Conservation (phyloP, 2,888 invertebrate genomes). For the Seira musarum region DNA sequence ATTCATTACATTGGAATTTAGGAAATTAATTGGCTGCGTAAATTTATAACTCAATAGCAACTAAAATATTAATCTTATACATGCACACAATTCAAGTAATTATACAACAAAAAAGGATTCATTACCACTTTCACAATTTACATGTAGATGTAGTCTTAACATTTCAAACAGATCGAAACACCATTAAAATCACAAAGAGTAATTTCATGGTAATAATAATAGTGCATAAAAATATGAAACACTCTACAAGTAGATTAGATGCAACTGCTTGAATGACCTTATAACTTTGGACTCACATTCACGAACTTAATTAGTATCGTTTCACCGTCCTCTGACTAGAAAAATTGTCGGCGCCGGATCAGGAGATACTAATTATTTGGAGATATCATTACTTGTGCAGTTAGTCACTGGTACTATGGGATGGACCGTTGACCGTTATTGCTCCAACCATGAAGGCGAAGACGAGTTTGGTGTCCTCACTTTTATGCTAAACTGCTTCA, state of each 20-base stretch:
- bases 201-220: conserved; percentile 41
- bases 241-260: conserved; percentile 26
- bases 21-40: too few relatives aligned
- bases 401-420: conserved; percentile 41
- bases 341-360: conserved; percentile 14
- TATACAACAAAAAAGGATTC: too few relatives aligned
- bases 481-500: conserved; percentile 96
- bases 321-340: conserved; percentile 48
- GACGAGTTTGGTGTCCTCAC: conserved; percentile 85
- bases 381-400: conserved; percentile 72
- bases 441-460: conserved; percentile 86
- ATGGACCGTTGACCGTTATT: conserved; percentile 71
- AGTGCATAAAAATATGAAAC: conserved; percentile 50
- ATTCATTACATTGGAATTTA: too few relatives aligned
- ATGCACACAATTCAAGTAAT: too few relatives aligned
- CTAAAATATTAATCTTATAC: too few relatives aligned
- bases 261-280: conserved; percentile 22
- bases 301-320: neutral
- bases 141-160: too few relatives aligned
- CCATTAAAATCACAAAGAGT: conserved; percentile 12
- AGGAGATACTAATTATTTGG: conserved; percentile 72
- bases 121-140: too few relatives aligned
- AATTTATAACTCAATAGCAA: too few relatives aligned
- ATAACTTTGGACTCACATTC: conserved; percentile 45
- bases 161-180: neutral